Evolutionary conservation across 2,888 invertebrate genomes (phyloP).

Genomic region (Neelides folsomi): DNA sequence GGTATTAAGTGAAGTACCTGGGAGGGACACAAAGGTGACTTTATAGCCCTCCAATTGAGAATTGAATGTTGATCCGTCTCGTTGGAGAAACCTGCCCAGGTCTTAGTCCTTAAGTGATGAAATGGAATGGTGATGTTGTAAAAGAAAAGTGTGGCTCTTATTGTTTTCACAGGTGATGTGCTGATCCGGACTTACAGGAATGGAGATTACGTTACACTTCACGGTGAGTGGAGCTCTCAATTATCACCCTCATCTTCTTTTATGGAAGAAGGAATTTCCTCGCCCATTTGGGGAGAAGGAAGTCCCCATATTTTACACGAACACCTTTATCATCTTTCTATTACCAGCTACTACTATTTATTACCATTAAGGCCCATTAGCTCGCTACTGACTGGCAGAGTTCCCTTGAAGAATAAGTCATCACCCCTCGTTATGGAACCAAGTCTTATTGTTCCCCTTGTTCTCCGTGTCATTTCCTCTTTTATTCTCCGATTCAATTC

Average conservation of each 20-base stretch:
- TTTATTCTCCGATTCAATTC: not conserved
- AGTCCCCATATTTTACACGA: no score
- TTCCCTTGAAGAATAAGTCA: not conserved
- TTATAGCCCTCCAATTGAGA: no score
- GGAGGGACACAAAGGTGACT: no score
- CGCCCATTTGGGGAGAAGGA: not conserved
- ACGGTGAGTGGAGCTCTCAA: slow-evolving; percentile 24
- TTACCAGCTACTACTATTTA: not conserved
- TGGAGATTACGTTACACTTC: slow-evolving; percentile 32
- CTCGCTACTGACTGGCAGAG: not conserved
- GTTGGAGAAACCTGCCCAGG: no score
- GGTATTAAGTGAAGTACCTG: no score
- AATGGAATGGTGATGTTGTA: not conserved
- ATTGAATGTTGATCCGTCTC: no score
- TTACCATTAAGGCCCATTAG: no score
- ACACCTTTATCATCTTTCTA: not conserved
- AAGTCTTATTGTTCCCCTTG: not conserved
- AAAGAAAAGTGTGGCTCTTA: slow-evolving; percentile 4
- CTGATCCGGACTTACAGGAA: slow-evolving; percentile 28
- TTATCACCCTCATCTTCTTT: slow-evolving; percentile 7
- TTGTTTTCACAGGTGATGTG: slow-evolving; percentile 28
- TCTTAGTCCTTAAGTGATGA: no score
- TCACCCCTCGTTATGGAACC: not conserved
- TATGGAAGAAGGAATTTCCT: not conserved
- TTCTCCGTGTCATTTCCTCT: slow-evolving; percentile 1